Conservation (phyloP, 2,797 vertebrate genomes). For the Lacerta bilineata region DNA sequence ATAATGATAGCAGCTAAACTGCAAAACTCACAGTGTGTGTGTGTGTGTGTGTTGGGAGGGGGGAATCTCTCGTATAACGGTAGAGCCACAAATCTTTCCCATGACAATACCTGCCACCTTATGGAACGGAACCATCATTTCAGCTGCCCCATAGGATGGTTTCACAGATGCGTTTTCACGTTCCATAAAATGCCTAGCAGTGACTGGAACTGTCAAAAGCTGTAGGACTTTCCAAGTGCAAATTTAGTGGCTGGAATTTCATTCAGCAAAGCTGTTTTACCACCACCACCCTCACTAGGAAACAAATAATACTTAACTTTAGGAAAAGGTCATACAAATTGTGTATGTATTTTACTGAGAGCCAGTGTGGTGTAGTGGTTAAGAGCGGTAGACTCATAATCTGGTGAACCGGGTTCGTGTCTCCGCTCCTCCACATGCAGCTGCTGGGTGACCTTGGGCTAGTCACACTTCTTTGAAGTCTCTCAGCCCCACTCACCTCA, state of each 20-base stretch:
- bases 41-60: neutral
- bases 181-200: slow-evolving; percentile 18
- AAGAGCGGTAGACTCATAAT: too few relatives aligned
- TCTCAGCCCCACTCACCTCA: too few relatives aligned
- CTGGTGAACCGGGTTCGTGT: too few relatives aligned
- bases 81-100: neutral
- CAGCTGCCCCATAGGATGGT: slow-evolving; percentile 29
- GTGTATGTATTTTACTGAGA: neutral
- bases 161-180: slow-evolving; percentile 7
- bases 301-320: neutral
- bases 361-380: too few relatives aligned
- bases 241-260: slow-evolving; percentile 64
- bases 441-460: too few relatives aligned
- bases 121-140: slow-evolving; percentile 35
- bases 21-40: neutral
- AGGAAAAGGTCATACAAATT: neutral
- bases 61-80: neutral
- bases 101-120: slow-evolving; percentile 3
- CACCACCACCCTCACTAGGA: too few relatives aligned
- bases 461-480: too few relatives aligned
- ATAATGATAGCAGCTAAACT: neutral
- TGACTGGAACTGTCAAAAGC: slow-evolving; percentile 39
- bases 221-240: slow-evolving; percentile 59
- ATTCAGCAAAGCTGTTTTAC: slow-evolving; percentile 5
- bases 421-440: too few relatives aligned